These are phyloP conservation scores for Plecturocebus donacophilus DNA, from an alignment of 2,113 vertebrate genomes.

Conservation along the genomic window DNA sequence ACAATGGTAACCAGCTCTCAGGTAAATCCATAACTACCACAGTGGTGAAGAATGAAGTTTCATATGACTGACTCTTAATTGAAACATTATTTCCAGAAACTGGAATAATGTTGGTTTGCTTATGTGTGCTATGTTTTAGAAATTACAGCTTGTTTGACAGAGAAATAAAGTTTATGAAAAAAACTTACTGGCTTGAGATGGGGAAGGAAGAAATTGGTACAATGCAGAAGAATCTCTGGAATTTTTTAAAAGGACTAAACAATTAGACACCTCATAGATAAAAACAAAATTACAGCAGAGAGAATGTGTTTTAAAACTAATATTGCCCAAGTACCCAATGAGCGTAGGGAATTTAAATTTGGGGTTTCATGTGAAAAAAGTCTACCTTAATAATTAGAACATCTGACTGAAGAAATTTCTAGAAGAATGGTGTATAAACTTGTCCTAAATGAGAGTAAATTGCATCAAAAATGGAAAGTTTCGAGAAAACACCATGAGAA, in stretches of 20 bases:
- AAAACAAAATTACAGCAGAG: background rate
- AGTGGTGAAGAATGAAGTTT: background rate
- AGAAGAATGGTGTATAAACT: background rate
- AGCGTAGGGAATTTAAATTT: background rate
- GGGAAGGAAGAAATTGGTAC: background rate
- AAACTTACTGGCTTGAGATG: background rate
- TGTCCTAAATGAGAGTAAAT: background rate
- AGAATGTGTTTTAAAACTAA: background rate
- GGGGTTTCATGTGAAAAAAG: background rate
- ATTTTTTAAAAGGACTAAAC: background rate
- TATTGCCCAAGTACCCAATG: background rate
- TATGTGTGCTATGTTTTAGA: background rate
- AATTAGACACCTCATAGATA: background rate
- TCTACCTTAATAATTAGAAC: background rate
- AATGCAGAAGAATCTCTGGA: background rate
- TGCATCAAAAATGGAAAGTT: background rate
- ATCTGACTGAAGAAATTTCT: background rate
- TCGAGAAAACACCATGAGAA: background rate
- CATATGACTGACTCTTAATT: background rate
- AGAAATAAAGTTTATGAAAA: background rate
- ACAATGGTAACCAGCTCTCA: too few relatives aligned
- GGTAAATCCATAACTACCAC: background rate
- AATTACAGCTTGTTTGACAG: background rate
- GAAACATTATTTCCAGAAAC: conserved; percentile 33
- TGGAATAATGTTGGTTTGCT: background rate